Evolutionary conservation across 2,113 vertebrate genomes (phyloP).

Genomic region (Oophaga pumilio): DNA sequence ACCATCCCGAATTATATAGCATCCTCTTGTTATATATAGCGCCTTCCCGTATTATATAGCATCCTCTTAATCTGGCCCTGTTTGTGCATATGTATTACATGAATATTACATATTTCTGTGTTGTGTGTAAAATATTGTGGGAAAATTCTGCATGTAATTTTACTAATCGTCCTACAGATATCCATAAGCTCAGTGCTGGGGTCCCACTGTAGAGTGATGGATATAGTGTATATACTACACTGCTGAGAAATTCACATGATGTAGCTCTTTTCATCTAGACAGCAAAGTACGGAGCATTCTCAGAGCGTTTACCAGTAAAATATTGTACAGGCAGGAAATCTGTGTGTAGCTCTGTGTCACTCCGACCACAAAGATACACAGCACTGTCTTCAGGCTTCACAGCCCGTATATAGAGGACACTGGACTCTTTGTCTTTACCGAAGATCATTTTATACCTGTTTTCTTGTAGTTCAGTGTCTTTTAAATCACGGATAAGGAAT

Average conservation of each 20-base stretch:
- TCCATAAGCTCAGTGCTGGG: too few species aligned
- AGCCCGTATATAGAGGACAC: not conserved
- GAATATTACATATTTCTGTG: too few species aligned
- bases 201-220: too few species aligned
- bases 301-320: slow-evolving; percentile 46
- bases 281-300: too few species aligned
- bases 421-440: slow-evolving; percentile 6
- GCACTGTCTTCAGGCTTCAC: slow-evolving; percentile 7
- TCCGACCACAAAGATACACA: slow-evolving; percentile 33
- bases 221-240: not conserved
- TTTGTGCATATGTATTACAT: too few species aligned
- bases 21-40: too few species aligned
- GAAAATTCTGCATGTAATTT: too few species aligned
- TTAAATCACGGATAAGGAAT: not conserved
- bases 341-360: slow-evolving; percentile 13
- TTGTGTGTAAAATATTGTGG: too few species aligned
- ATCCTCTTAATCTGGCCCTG: too few species aligned
- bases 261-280: not conserved
- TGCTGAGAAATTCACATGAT: not conserved
- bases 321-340: slow-evolving; percentile 31
- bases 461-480: not conserved
- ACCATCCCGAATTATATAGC: too few species aligned
- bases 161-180: too few species aligned
- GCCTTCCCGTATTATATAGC: too few species aligned
- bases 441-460: not conserved